Conservation (phyloP, 1,140 invertebrate species). For the Cylas formicarius region DNA sequence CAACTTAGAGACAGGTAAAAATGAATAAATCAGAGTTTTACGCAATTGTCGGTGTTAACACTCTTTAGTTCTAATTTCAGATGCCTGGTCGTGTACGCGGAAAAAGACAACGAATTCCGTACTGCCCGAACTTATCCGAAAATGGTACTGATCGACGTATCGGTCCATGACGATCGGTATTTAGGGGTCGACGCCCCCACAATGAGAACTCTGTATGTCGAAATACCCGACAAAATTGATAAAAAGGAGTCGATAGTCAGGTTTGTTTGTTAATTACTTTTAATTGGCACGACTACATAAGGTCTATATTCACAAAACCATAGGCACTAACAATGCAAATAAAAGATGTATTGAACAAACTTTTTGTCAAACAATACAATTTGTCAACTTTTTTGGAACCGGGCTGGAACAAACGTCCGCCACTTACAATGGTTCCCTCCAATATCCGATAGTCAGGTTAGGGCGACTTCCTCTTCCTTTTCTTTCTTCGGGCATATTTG, state of each 20-base stretch:
- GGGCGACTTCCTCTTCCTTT: conserved; percentile 7
- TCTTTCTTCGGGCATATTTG: background rate
- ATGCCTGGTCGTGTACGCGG: conserved; percentile 33
- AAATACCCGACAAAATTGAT: conserved; percentile 28
- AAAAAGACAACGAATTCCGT: conserved; percentile 32
- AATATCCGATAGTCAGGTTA: no score
- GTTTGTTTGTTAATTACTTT: no score
- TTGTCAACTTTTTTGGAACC: conserved; percentile 59
- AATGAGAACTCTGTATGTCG: conserved; percentile 36
- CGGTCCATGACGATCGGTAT: conserved; percentile 33
- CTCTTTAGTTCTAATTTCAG: conserved; percentile 30
- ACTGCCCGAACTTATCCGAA: conserved; percentile 35
- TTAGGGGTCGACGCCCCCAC: conserved; percentile 36
- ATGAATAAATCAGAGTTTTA: background rate
- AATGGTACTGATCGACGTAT: conserved; percentile 35
- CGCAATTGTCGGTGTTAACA: background rate
- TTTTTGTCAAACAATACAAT: background rate
- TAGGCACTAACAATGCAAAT: background rate
- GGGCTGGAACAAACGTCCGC: conserved; percentile 56
- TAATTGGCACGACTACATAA: background rate
- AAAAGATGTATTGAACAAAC: background rate
- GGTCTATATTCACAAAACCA: background rate
- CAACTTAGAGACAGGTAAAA: conserved; percentile 35
- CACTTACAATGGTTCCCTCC: conserved; percentile 32
- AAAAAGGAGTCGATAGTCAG: conserved; percentile 18